These are phyloP conservation scores for Camponotus fellah DNA, from an alignment of 2,888 invertebrate genomes.

Conservation along the genomic window DNA sequence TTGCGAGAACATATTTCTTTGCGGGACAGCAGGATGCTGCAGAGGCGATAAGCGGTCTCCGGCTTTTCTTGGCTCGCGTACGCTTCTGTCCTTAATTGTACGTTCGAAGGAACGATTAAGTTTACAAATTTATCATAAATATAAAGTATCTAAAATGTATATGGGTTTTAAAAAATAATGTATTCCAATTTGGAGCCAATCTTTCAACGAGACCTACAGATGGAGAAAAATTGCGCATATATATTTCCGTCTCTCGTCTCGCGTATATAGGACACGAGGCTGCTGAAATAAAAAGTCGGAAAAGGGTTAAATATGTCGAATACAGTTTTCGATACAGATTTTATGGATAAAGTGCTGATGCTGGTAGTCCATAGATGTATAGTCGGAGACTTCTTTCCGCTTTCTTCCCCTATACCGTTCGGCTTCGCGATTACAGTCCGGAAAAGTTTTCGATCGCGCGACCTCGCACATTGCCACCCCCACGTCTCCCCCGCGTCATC, in stretches of 20 bases:
- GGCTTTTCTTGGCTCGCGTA: conserved; percentile 22
- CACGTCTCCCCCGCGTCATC: not conserved
- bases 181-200: conserved; percentile 1
- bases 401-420: conserved; percentile 8
- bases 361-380: conserved; percentile 9
- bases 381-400: not conserved
- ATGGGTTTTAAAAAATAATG: not conserved
- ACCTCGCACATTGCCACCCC: conserved; percentile 30
- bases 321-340: conserved; percentile 23
- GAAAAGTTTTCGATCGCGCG: conserved; percentile 48
- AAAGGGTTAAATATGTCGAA: conserved; percentile 24
- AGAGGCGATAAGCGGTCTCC: conserved; percentile 35
- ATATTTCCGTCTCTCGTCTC: not conserved
- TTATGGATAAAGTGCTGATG: conserved; percentile 35
- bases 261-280: not conserved
- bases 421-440: conserved; percentile 27
- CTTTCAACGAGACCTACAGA: not conserved
- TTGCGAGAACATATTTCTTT: conserved; percentile 44
- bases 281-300: not conserved
- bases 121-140: not conserved
- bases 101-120: not conserved
- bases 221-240: conserved; percentile 2
- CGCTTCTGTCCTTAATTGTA: conserved; percentile 11
- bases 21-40: conserved; percentile 34
- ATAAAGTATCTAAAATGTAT: not conserved